A percentile compares a stretch with the other conserved stretches of the same genome.
Evolutionary conservation across 2,888 invertebrate species (phyloP).

Genomic region (Proisotoma minuta): DNA sequence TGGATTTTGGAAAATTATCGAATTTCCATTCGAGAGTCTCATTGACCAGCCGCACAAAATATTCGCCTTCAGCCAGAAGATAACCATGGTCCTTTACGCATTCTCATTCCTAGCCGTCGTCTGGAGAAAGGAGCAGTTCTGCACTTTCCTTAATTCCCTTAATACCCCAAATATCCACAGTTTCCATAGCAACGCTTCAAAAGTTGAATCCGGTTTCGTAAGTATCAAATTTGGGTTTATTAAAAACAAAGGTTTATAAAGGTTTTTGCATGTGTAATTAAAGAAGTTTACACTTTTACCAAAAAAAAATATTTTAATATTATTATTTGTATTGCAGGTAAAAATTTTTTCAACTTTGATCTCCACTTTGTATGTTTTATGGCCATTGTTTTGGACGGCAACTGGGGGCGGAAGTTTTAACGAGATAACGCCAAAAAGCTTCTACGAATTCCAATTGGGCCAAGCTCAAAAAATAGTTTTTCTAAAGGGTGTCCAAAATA

Average conservation of each 20-base stretch:
- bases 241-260: too few species aligned
- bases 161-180: not conserved
- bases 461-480: not conserved
- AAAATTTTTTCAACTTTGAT: not conserved
- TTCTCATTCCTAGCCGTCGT: not conserved
- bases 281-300: not conserved
- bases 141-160: not conserved
- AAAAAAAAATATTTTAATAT: not conserved
- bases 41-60: not conserved
- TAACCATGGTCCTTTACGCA: not conserved
- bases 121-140: not conserved
- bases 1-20: not conserved
- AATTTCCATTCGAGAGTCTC: not conserved
- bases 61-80: not conserved
- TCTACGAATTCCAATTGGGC: not conserved
- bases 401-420: not conserved
- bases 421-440: not conserved
- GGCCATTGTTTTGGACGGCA: not conserved
- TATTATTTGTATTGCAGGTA: not conserved
- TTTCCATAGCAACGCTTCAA: too few species aligned
- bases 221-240: not conserved
- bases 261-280: not conserved
- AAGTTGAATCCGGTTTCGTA: too few species aligned
- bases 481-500: not conserved
- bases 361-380: not conserved